A percentile compares a stretch with the other conserved stretches of the same genome.
Conservation (phyloP, 2,888 invertebrate species). For the Machimus atricapillus region DNA sequence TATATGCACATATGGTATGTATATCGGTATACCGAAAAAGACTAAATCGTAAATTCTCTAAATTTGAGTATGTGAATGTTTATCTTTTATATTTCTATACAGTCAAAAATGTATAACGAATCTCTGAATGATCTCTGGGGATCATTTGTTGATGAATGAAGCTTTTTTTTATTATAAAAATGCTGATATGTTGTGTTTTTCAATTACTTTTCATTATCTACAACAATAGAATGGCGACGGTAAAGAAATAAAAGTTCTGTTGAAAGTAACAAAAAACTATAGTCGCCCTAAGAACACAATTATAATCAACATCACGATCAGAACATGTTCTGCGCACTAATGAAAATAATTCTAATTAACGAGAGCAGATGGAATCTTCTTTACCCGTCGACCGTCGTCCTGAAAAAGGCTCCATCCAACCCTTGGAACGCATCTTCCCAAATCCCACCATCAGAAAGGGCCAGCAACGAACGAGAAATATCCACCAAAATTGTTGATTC, state of each 20-base stretch:
- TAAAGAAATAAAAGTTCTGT: background rate
- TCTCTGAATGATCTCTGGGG: too few relatives aligned
- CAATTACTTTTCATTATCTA: background rate
- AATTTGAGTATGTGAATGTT: too few relatives aligned
- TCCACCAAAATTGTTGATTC: conserved; percentile 32
- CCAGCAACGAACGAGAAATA: background rate
- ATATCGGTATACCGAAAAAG: too few relatives aligned
- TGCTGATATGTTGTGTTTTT: background rate
- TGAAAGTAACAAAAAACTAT: too few relatives aligned
- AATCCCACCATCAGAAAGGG: background rate
- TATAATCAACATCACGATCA: background rate
- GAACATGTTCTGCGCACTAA: background rate
- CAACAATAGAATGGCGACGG: background rate
- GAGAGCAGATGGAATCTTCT: background rate
- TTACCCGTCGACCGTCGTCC: background rate
- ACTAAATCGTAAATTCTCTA: too few relatives aligned
- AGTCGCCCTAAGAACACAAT: background rate
- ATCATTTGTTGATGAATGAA: background rate
- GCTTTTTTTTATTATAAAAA: background rate
- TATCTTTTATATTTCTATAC: too few relatives aligned
- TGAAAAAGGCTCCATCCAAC: background rate
- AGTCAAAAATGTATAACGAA: too few relatives aligned
- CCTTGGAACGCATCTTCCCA: background rate
- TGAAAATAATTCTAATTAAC: background rate
- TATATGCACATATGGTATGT: too few relatives aligned